Conservation (phyloP, 1,140 invertebrate species). For the Scaptomyza hsui region DNA sequence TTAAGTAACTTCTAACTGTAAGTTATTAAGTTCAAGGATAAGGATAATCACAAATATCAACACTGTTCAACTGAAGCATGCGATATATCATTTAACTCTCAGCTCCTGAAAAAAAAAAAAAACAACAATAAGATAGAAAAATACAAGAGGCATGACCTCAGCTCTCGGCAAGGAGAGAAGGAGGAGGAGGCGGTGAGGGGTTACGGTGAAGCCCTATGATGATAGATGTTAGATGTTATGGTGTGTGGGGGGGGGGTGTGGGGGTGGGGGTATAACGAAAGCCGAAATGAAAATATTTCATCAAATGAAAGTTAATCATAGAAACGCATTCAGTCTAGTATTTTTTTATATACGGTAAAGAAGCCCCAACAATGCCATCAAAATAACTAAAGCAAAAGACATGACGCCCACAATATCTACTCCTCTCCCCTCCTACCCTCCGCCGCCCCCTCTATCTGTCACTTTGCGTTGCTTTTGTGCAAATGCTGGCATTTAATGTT, state of each 20-base stretch:
- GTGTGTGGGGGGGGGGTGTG: background rate
- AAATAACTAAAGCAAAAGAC: constrained; percentile 46
- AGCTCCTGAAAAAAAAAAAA: constrained; percentile 1
- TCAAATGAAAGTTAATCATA: constrained; percentile 55
- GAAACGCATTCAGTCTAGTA: constrained; percentile 54
- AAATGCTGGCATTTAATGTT: constrained; percentile 2
- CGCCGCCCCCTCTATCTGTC: background rate
- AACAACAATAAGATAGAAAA: constrained; percentile 16
- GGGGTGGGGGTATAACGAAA: constrained; percentile 25
- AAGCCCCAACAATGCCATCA: constrained; percentile 42
- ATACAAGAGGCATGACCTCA: constrained; percentile 30
- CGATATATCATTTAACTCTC: constrained; percentile 16
- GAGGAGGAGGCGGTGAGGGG: background rate
- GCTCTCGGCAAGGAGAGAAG: background rate
- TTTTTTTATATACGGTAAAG: constrained; percentile 35
- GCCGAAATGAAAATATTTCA: constrained; percentile 49
- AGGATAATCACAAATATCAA: constrained; percentile 29
- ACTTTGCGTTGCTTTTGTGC: background rate
- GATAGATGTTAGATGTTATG: constrained; percentile 1
- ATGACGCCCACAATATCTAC: constrained; percentile 30
- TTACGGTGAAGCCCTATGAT: constrained; percentile 36
- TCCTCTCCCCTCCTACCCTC: background rate
- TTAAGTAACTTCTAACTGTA: no score
- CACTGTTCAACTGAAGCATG: background rate
- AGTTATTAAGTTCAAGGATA: constrained; percentile 8